phyloP scores from a whole-genome alignment of 2,797 vertebrate species.

The Crocidura indochinensis region DNA sequence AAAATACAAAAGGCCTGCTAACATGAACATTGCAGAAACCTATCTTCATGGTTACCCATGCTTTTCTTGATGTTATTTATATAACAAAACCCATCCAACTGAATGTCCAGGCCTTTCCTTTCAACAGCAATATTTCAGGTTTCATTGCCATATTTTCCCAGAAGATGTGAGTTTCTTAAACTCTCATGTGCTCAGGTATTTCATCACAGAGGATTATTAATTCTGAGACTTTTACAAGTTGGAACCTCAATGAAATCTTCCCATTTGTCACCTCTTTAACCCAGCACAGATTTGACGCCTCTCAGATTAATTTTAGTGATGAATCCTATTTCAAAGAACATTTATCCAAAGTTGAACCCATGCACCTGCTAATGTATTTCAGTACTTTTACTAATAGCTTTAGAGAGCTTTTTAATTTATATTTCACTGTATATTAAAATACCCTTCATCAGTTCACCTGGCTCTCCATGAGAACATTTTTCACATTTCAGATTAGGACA shows the following conservation, averaged over 20 bases:
- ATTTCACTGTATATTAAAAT: conserved; percentile 85
- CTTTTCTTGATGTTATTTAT: conserved; percentile 29
- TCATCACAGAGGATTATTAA: conserved; percentile 80
- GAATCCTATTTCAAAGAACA: conserved; percentile 85
- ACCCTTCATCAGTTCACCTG: conserved; percentile 74
- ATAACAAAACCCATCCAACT: conserved; percentile 61
- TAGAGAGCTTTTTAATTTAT: conserved; percentile 85
- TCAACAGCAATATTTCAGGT: conserved; percentile 38
- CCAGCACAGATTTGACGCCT: conserved; percentile 76
- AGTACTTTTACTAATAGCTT: conserved; percentile 84
- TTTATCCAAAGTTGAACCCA: conserved; percentile 81
- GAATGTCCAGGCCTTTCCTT: conserved; percentile 62
- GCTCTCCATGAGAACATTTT: conserved; percentile 81
- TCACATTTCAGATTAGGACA: conserved; percentile 84
- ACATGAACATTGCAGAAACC: background rate
- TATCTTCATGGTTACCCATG: conserved; percentile 11
- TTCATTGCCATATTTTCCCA: conserved; percentile 58
- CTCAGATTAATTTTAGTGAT: conserved; percentile 85
- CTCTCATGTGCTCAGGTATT: conserved; percentile 10
- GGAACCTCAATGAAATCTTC: conserved; percentile 80
- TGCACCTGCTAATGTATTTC: conserved; percentile 82
- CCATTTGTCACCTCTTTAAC: conserved; percentile 80
- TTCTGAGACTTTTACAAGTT: conserved; percentile 80
- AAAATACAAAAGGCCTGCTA: conserved; percentile 3
- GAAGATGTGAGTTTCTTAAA: conserved; percentile 71